Evolutionary conservation across 2,797 vertebrate species (phyloP).

Genomic region (Pteropus rufus): DNA sequence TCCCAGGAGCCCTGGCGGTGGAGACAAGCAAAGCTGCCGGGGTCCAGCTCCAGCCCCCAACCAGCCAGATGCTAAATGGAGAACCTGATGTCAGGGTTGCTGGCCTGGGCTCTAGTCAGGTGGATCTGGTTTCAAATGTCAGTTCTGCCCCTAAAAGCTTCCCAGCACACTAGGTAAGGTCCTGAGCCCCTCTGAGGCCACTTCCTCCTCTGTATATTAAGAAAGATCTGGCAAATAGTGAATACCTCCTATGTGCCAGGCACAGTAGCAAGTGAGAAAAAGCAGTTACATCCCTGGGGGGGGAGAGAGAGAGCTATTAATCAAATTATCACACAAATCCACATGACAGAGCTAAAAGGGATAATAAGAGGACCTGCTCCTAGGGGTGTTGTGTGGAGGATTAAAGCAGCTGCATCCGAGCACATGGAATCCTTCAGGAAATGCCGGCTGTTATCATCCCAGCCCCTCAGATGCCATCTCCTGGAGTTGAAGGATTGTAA

Average conservation of each 20-base stretch:
- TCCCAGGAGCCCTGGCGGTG: neutral
- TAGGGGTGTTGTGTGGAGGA: neutral
- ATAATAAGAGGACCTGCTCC: neutral
- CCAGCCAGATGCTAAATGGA: neutral
- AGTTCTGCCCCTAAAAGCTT: neutral
- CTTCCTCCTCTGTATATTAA: neutral
- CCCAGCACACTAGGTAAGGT: neutral
- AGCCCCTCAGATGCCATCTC: neutral
- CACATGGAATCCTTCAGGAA: neutral
- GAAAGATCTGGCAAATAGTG: neutral
- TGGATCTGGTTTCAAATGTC: neutral
- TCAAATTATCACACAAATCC: neutral
- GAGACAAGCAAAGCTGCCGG: neutral
- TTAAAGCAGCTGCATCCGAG: neutral
- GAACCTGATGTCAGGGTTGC: neutral
- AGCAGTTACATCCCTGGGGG: neutral
- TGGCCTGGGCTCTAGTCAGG: neutral
- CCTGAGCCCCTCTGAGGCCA: neutral
- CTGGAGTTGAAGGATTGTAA: neutral
- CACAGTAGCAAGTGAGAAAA: neutral
- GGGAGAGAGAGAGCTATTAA: neutral
- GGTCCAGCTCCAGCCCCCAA: neutral
- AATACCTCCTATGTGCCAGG: neutral
- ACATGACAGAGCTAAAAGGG: neutral
- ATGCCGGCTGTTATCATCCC: neutral